Conservation (phyloP, 2,797 vertebrate species). For the Ceyx erithaca region DNA sequence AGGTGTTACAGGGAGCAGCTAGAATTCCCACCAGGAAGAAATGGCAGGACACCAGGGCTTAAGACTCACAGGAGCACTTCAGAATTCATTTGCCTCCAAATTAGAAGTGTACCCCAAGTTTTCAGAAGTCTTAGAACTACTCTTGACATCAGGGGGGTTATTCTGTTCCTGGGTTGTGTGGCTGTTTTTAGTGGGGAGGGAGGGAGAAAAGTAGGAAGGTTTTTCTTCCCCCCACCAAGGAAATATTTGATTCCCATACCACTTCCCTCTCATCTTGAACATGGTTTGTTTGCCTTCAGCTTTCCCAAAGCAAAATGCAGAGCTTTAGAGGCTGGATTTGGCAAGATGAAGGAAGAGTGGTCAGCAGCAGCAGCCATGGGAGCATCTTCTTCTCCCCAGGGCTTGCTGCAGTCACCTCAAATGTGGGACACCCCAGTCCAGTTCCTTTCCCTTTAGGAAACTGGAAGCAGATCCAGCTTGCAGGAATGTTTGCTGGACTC, state of each 20-base stretch:
- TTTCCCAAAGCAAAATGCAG: neutral
- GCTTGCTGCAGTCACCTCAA: neutral
- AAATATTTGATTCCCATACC: neutral
- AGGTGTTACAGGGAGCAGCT: neutral
- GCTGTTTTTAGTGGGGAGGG: neutral
- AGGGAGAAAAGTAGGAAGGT: neutral
- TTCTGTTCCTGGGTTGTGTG: neutral
- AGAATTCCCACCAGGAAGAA: neutral
- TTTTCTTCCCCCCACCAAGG: rapidly evolving
- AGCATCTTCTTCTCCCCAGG: neutral
- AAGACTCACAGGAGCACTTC: neutral
- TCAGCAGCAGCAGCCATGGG: neutral
- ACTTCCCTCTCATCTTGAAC: neutral
- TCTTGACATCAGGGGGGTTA: neutral
- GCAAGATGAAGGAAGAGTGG: neutral
- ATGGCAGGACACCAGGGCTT: neutral
- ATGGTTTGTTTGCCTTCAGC: neutral
- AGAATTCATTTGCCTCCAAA: neutral
- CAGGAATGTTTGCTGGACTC: neutral
- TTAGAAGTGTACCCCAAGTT: neutral
- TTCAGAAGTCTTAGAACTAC: neutral
- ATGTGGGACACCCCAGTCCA: neutral
- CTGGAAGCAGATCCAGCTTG: neutral
- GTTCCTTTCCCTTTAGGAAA: neutral
- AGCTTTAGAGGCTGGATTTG: neutral